Base-by-base conservation (phyloP, 92 coral and sea anemone genomes). In the Anthopleura xanthogrammica region DNA sequence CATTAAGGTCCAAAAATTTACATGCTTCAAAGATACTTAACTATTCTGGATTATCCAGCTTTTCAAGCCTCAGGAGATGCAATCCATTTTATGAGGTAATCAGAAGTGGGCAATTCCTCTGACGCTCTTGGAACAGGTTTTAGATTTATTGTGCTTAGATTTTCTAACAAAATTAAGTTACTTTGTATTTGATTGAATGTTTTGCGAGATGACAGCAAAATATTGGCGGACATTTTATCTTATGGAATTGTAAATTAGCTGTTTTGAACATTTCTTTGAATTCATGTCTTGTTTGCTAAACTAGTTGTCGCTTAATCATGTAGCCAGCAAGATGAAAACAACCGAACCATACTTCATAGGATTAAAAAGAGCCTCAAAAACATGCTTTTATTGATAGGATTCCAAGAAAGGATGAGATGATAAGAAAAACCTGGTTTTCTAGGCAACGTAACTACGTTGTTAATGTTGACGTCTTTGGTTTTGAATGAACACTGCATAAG, bases 381-480 rank as follows among this genome's bases (percentile, higher is more conserved):
- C 2, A 29, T 23, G 12, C 11, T 68, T 36, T 68, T 23, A 60
- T 77, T 77, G 19, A 52, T 60, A 77, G n/a, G 39, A 46, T 42
- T 46, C 56, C 22, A 50, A 23, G 75, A 24, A 29, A 16, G 29
- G 29, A 7, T n/a, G 42, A 29, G 36, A 29, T 29, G 36, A 29
- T 62, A 9, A 5, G 23, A 39, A 62, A 79, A 80, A 41, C 60
- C 76, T 60, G 77, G 77, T 41, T 77, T 77, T 81, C 84, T 81
- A 55, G 62, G 66, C 77, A 81, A 81, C 84, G 77, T 23, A 64
- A 64, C 10, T n/a, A 64, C 74, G 74, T 68, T 68, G 36, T 17
- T 36, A 29, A 68, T 68, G 74, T 68, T 68, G 74, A 68, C 41
- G 74, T 68, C 74, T 68, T 2, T 8, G 70, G 7, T 68, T 68